Base-by-base conservation (phyloP, 2,888 invertebrate species). In the Eledone cirrhosa region DNA sequence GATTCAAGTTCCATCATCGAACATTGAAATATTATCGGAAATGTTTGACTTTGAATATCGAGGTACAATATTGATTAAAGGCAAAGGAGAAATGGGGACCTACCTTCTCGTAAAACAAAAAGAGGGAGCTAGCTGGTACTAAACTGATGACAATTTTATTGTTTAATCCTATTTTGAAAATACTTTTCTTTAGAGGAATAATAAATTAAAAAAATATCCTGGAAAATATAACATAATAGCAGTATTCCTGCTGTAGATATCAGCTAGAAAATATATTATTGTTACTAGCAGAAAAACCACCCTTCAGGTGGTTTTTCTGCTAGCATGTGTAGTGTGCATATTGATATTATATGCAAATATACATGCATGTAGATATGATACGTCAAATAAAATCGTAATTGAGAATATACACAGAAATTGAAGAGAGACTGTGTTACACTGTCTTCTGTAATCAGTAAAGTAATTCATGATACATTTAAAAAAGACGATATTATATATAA, bases 11-110 rank as follows among this genome's bases (percentile, higher is more conserved):
- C 90, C 91, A 7, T 89, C 90, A 80, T 85, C 86, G 11, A 86
- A 88, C 4, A 88, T 88, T 0, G 83, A 93, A 0, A 93, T 94
- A 24, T 92, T 99, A 53, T 92, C 94, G 53, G 92, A 93, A 24
- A 92, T 93, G 85, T 99, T 96, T 90, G 94, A 95, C 78, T 97
- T 98, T 89, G 96, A 97, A 88, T 95, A 94, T n/a, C 93, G 98
- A 4, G 98, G 97, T 33, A 94, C 95, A 87, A 96, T 98, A 53
- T 97, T 95, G 87, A 98, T 99, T 0, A 99, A 99, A 91, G 98
- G 98, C 48, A 98, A 98, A 92, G 97, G 97, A 89, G 93, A 96
- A 88, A 97, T 98, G 97, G 95, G 96, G 88, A 97, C 97, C 2
- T 97, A 94, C 91, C 92, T 97, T 80, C 92, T 91, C 78, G 87